Base-by-base conservation (phyloP, 2,113 vertebrate genomes). In the Tenrec ecaudatus region DNA sequence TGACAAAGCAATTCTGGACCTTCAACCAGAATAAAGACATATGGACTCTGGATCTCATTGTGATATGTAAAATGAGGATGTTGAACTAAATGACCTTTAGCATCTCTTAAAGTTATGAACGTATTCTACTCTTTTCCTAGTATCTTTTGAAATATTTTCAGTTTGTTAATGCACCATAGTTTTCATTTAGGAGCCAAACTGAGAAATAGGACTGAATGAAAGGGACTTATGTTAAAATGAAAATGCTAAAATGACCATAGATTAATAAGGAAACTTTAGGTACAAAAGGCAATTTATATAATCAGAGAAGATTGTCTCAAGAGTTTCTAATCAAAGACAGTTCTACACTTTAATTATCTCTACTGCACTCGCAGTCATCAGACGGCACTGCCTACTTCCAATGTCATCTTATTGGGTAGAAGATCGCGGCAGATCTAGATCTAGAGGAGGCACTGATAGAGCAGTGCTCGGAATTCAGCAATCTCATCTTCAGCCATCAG, bases 281-380 rank as follows among this genome's bases (percentile, higher is more conserved):
- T 43, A 38, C 64, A 76, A 86, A 71, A 90, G 23, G 31, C 20
- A 86, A 88, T 91, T 92, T 79, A 79, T 94, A 79, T 69, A 83
- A 60, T 90, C 17, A 62, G 25, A 68, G 62, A 69, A 93, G 91
- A 94, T 82, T 58, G 90, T 76, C 31, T 20, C 6, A 80, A 93
- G 31, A 71, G 64, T 75, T 19, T 27, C 25, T 58, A 85, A 86
- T 87, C 85, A 95, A 92, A 94, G 69, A 43, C 17, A 82, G 88
- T 69, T 86, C 38, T 92, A 33, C 6, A 57, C 43, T 84, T 94
- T 92, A 95, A 92, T 90, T 68, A 80, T 60, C n/a, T 82, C 69
- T 62, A 1, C 83, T 47, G 36, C 85, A 68, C 17, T 82, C 25
- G 38, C 20, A 66, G 47, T 85, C 38, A 88, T 88, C 80, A 82